Evolutionary conservation across 2,113 vertebrate species (phyloP), one percentile per base, ranked within the genome.

Genomic region (Macroglossus sobrinus): DNA sequence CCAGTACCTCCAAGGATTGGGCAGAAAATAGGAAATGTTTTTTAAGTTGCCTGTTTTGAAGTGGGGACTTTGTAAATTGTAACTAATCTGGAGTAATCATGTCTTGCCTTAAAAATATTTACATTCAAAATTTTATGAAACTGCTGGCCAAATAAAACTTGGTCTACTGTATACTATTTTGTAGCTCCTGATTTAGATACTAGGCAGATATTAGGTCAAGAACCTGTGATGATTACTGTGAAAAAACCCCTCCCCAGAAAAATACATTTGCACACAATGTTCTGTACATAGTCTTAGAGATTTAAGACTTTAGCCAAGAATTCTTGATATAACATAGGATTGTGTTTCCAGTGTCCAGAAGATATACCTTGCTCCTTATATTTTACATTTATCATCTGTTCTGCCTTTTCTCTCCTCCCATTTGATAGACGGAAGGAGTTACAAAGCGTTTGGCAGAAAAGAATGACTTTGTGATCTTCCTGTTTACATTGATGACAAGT

Each of bases 401-500:
- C 81, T 61, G 30, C 47, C 21, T 82, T 95, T 95, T 91, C 38
- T 84, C 33, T 63, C 55, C 57, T 40, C 76, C 53, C 12, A 94
- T 93, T 7, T 97, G 97, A 43, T 45, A 99, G 99, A 99, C 99
- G 0, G 99, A 99, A 97, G 99, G 99, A 7, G 99, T 99, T 96
- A 99, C 99, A 0, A 99, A 99, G 97, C 99, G 99, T 93, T 90
- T 99, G 96, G 99, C 99, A 13, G 99, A 99, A n/a, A 99, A 99
- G 96, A 99, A 99, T 7, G 99, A 99, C 97, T 99, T 99, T 96
- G 99, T 99, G 87, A 98, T 99, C 92, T 99, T 99, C 97, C 98
- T 99, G 79, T 99, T 99, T 98, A 99, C 99, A 80, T 96, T 99
- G 94, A 99, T 99, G 99, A 99, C 99, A 59, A 99, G 99, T 98